phyloP scores from a whole-genome alignment of 2,888 invertebrate species.

The Heteromurus nitidus region DNA sequence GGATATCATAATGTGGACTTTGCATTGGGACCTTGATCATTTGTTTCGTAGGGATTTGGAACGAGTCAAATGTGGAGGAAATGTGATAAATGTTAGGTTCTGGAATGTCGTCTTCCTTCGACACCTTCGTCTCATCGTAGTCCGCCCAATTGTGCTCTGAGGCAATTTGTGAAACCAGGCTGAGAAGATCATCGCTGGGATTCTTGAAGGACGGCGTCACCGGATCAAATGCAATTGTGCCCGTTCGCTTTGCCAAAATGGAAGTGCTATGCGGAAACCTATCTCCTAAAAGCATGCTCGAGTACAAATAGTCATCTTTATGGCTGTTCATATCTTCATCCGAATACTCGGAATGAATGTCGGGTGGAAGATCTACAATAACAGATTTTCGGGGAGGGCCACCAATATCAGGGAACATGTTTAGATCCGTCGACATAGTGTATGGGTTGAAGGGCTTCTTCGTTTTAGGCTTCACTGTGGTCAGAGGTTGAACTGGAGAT shows the following conservation, averaged over 20 bases:
- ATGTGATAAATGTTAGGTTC: slow-evolving; percentile 70
- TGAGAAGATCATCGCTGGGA: slow-evolving; percentile 65
- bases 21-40: slow-evolving; percentile 36
- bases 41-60: slow-evolving; percentile 35
- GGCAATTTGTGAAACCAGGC: slow-evolving; percentile 66
- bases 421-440: slow-evolving; percentile 27
- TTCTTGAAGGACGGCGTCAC: slow-evolving; percentile 29
- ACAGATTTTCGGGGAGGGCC: slow-evolving; percentile 50
- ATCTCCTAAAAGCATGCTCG: slow-evolving; percentile 36
- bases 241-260: slow-evolving; percentile 53
- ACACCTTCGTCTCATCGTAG: slow-evolving; percentile 59
- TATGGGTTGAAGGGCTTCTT: slow-evolving; percentile 51
- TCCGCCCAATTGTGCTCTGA: slow-evolving; percentile 53
- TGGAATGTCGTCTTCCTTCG: slow-evolving; percentile 65
- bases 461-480: slow-evolving; percentile 46
- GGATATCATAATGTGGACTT: slow-evolving; percentile 13
- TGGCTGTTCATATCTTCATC: slow-evolving; percentile 44
- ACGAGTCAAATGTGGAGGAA: slow-evolving; percentile 64
- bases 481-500: slow-evolving; percentile 33
- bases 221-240: slow-evolving; percentile 57
- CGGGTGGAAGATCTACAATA: slow-evolving; percentile 60
- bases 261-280: slow-evolving; percentile 41
- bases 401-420: slow-evolving; percentile 65
- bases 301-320: slow-evolving; percentile 31
- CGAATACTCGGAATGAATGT: slow-evolving; percentile 62